Base-by-base conservation (phyloP, 1,140 invertebrate genomes). In the Bombus confusus region DNA sequence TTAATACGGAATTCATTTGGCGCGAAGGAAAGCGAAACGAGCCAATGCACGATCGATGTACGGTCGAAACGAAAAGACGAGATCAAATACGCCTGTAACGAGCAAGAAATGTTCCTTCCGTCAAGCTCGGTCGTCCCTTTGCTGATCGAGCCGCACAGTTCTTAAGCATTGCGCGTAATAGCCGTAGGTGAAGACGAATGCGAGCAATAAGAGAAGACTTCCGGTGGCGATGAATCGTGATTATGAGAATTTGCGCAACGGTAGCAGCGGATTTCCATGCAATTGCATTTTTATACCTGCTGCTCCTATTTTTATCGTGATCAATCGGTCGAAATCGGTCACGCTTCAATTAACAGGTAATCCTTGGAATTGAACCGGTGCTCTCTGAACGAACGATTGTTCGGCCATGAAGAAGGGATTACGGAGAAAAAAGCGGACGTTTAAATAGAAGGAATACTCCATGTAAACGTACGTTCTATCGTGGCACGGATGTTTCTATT, bases 321-420 rank as follows among this genome's bases (percentile, higher is more conserved):
- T 85, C 66, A 64, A 79, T 85, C 76, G 76, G 13, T 15, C 39
- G 39, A 68, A 34, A 83, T 68, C 34, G 83, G 34, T 72, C 77
- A 31, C 39, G 76, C 31, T 64, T 80, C 83, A 64, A 79, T 80
- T 80, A 79, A 80, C 68, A 43, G 59, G 57, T 72, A 85, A 80
- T 85, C 83, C 68, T 37, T 43, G 66, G 31, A 47, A 85, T 85
- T 31, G 52, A 85, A 79, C 71, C 75, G 52, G 9, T 22, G 25
- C 75, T 76, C 5, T 12, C 43, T 39, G 59, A 41, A n/a, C 59
- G 37, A 52, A 76, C 62, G 59, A 64, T 64, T 22, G 39, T 39
- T 47, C 52, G n/a, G 22, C 6, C 52, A 72, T 52, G 57, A 72
- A 37, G 18, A 57, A 31, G 22, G 47, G 25, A 62, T 57, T 64